Percentiles rank a stretch among this genome's conserved stretches.
phyloP scores from a whole-genome alignment of 2,888 invertebrate species.

The Erebia palarica region DNA sequence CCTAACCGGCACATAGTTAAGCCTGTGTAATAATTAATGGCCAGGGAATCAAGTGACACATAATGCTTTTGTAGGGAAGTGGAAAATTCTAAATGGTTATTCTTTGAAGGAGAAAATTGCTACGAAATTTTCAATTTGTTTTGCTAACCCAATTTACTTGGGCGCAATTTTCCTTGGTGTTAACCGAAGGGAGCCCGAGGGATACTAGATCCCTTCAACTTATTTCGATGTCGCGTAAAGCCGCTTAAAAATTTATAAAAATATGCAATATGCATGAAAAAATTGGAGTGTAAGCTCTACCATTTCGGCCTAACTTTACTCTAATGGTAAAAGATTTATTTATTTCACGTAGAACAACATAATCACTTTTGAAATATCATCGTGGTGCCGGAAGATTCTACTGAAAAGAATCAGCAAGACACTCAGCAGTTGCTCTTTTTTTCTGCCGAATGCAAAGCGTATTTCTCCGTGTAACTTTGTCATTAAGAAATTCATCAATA shows the following conservation, averaged over 20 bases:
- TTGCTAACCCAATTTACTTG: conserved; percentile 71
- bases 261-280: conserved; percentile 19
- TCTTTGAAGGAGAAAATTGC: conserved; percentile 73
- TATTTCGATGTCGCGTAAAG: conserved; percentile 30
- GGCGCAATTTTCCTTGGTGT: conserved; percentile 66
- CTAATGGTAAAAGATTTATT: too few species aligned
- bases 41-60: conserved; percentile 21
- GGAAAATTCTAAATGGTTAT: conserved; percentile 53
- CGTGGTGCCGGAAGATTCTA: too few species aligned
- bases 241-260: conserved; percentile 36
- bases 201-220: conserved; percentile 48
- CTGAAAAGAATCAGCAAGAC: too few species aligned
- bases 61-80: conserved; percentile 31
- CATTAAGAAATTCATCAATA: too few species aligned
- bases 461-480: too few species aligned
- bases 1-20: background rate
- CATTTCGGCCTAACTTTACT: too few species aligned
- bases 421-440: too few species aligned
- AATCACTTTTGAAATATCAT: too few species aligned
- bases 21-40: conserved; percentile 11
- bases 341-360: too few species aligned
- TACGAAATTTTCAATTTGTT: conserved; percentile 75
- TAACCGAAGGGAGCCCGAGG: conserved; percentile 58
- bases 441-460: too few species aligned
- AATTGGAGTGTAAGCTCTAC: background rate